Base-by-base conservation (phyloP, 2,888 invertebrate genomes). In the Chydorus sphaericus region DNA sequence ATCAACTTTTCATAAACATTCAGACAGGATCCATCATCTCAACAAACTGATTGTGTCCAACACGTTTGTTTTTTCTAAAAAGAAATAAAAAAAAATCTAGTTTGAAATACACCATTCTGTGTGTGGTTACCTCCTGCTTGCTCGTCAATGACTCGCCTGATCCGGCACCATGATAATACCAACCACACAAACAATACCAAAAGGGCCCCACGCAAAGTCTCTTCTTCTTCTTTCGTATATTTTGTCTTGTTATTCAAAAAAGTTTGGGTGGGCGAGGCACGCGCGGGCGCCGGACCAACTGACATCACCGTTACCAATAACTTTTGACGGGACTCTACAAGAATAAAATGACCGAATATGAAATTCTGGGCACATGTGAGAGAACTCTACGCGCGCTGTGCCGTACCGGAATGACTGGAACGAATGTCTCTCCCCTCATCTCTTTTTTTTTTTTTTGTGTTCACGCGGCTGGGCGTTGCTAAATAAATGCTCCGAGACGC, bases 391-490 rank as follows among this genome's bases (percentile, higher is more conserved):
- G n/a, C 26, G 44, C 23, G 44, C 26, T 44, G 44, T 26, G 44
- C 23, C 28, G 44, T 26, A 44, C 28, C 28, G 44, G 28, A 44
- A 26, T 44, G 44, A n/a, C n/a, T 44, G 44, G 44, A 44, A 44
- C 44, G 44, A 44, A 44, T 44, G 26, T 23, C 44, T 44, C n/a
- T n/a, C n/a, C n/a, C n/a, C n/a, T n/a, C n/a, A n/a, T n/a, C n/a
- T n/a, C n/a, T n/a, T n/a, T n/a, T n/a, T n/a, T n/a, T n/a, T n/a
- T n/a, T n/a, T n/a, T n/a, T n/a, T n/a, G n/a, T n/a, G n/a, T 44
- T 44, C 44, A 44, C 44, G 44, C 44, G 44, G n/a, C n/a, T n/a
- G 44, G 44, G 44, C 44, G 44, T 44, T 44, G 44, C 44, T 44
- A 44, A 44, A n/a, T n/a, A n/a, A n/a, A 44, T 44, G 44, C 44